Evolutionary conservation across 1,140 invertebrate genomes (phyloP).

Genomic region (Polypedilum vanderplanki): DNA sequence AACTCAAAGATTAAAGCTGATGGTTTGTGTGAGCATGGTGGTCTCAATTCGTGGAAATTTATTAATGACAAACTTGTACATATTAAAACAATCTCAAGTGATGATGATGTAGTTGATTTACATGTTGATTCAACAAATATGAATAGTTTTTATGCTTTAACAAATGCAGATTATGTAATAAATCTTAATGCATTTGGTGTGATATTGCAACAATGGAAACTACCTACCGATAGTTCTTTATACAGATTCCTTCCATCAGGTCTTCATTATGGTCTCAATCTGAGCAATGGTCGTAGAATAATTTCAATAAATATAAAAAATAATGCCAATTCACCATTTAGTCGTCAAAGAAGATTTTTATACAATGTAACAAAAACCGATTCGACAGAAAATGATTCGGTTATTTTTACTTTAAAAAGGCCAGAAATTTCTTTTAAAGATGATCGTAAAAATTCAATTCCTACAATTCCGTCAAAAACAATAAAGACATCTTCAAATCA

Average conservation of each 20-base stretch:
- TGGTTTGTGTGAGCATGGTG: background rate
- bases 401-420: background rate
- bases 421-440: background rate
- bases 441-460: background rate
- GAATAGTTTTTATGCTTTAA: background rate
- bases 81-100: background rate
- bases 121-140: background rate
- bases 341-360: background rate
- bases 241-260: background rate
- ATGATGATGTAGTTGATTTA: background rate
- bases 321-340: background rate
- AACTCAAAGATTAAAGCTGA: constrained; percentile 29
- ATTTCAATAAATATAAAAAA: background rate
- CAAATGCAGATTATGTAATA: background rate
- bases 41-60: background rate
- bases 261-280: background rate
- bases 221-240: background rate
- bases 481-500: background rate
- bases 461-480: background rate
- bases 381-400: background rate
- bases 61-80: background rate
- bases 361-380: background rate
- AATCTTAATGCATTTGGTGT: background rate
- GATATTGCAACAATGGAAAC: background rate
- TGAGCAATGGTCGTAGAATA: background rate